phyloP scores from a whole-genome alignment of 1,140 invertebrate species.

The Elymnias hypermnestra region DNA sequence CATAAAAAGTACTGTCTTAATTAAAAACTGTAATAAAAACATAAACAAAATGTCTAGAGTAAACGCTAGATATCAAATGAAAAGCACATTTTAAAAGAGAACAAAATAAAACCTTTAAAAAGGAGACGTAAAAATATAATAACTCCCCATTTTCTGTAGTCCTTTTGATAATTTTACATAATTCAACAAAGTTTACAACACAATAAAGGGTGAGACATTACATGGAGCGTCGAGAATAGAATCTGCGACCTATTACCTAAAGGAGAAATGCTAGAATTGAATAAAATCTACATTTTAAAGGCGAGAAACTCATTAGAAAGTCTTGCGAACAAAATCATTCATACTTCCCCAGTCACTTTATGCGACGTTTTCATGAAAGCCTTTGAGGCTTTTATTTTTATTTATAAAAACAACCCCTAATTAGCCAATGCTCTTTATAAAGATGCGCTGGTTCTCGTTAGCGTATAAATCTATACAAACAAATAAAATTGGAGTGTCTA shows the following conservation, averaged over 20 bases:
- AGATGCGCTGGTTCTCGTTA: constrained; percentile 18
- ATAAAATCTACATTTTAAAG: background rate
- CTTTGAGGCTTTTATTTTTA: constrained; percentile 25
- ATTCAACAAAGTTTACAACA: constrained; percentile 4
- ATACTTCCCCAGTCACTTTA: constrained; percentile 23
- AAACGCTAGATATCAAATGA: too few relatives aligned
- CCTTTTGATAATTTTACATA: constrained; percentile 5
- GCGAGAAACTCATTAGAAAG: constrained; percentile 26
- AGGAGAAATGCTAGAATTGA: background rate
- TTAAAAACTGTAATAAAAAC: too few relatives aligned
- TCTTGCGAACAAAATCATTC: constrained; percentile 26
- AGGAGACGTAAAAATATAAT: background rate
- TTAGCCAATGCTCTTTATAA: constrained; percentile 27
- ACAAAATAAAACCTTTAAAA: background rate
- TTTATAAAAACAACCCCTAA: constrained; percentile 32
- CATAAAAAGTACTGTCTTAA: too few relatives aligned
- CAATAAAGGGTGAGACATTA: constrained; percentile 3
- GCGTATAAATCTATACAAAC: constrained; percentile 4
- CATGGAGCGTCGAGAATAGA: too few relatives aligned
- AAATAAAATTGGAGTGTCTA: too few relatives aligned
- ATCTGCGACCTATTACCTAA: background rate
- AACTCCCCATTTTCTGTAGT: background rate
- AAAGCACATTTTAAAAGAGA: background rate
- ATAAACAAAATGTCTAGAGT: too few relatives aligned
- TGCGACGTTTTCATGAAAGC: constrained; percentile 24